Percentiles rank a stretch among this genome's conserved stretches.
These are phyloP conservation scores for Diaprepes abbreviatus DNA, from an alignment of 2,888 invertebrate genomes.

Conservation along the genomic window DNA sequence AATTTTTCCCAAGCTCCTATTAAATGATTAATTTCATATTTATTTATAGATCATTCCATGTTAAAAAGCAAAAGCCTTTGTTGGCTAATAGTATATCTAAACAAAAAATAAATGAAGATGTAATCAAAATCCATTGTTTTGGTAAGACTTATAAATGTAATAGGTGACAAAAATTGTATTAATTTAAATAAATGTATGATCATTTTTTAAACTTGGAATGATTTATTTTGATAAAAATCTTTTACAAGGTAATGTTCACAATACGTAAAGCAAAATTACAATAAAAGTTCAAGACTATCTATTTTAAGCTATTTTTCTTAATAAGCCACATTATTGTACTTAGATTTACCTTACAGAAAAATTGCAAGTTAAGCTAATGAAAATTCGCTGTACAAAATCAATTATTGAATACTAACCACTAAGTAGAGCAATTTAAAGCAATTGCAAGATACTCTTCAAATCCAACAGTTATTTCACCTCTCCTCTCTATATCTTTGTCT, in stretches of 20 bases:
- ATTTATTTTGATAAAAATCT: conserved; percentile 12
- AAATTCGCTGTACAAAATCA: neutral
- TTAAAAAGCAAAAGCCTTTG: too few relatives aligned
- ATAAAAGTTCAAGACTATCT: conserved; percentile 26
- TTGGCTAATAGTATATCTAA: too few relatives aligned
- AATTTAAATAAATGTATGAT: too few relatives aligned
- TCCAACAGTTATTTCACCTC: conserved; percentile 85
- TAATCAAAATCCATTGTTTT: too few relatives aligned
- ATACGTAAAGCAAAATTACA: conserved; percentile 26
- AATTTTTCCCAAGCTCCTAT: conserved; percentile 2
- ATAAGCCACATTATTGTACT: conserved; percentile 12
- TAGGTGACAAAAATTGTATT: too few relatives aligned
- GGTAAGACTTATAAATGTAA: too few relatives aligned
- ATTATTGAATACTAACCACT: conserved; percentile 31
- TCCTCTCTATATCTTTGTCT: conserved; percentile 82
- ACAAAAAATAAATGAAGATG: too few relatives aligned
- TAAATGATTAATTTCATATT: neutral
- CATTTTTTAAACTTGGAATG: conserved; percentile 4
- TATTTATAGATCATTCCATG: neutral
- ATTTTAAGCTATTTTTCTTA: conserved; percentile 12
- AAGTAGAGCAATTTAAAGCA: conserved; percentile 79
- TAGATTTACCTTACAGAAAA: conserved; percentile 7
- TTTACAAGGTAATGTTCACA: conserved; percentile 32
- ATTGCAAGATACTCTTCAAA: conserved; percentile 94
- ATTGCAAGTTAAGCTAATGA: neutral